These are phyloP conservation scores for Oscheius sp. DNA, from an alignment of 2,888 invertebrate species.

Conservation along the genomic window DNA sequence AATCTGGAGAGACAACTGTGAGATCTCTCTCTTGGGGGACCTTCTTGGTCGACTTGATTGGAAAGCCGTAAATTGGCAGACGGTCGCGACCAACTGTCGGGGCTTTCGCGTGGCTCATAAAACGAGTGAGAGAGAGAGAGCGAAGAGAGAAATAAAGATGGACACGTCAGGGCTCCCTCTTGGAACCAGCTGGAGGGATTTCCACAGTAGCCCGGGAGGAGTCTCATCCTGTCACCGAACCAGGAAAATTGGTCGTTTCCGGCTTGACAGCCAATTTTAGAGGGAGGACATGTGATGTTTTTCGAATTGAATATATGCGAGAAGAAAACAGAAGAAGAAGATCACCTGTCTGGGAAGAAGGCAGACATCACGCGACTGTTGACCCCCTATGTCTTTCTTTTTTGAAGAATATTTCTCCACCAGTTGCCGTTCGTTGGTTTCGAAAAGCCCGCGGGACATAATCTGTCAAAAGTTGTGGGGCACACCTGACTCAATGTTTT, in stretches of 20 bases:
- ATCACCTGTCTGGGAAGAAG: neutral
- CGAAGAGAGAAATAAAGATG: no score
- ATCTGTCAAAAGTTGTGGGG: constrained; percentile 16
- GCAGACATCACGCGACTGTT: neutral
- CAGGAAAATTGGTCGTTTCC: neutral
- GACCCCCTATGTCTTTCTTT: neutral
- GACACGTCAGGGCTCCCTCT: constrained; percentile 8
- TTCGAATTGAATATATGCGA: neutral
- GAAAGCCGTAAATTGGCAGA: no score
- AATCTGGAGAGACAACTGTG: neutral
- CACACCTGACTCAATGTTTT: constrained; percentile 18
- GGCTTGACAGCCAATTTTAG: neutral
- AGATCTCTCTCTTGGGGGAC: no score
- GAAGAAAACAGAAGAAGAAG: neutral
- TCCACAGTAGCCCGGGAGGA: no score
- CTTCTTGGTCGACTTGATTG: no score
- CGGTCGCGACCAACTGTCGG: constrained; percentile 12
- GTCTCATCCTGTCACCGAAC: neutral
- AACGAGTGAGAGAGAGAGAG: no score
- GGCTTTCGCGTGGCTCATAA: constrained; percentile 14
- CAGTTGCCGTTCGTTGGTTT: neutral
- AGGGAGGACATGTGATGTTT: neutral
- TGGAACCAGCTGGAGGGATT: no score
- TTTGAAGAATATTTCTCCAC: neutral
- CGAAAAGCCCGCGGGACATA: neutral